Conservation (phyloP, 2,113 vertebrate genomes). For the Anoplopoma fimbria region DNA sequence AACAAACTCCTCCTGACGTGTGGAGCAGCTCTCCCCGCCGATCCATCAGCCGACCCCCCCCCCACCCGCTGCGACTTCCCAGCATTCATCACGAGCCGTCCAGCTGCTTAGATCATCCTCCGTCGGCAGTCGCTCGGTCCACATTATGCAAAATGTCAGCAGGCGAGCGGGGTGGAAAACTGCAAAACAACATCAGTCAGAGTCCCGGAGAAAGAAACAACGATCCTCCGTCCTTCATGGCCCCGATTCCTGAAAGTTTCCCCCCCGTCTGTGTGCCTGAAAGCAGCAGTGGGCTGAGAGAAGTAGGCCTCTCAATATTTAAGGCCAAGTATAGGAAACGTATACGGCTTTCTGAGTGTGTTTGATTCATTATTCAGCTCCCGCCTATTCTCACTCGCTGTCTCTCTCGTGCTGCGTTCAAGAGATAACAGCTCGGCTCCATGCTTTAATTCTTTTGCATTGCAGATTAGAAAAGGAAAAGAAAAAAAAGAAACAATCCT, state of each 20-base stretch:
- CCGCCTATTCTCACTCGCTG: slow-evolving; percentile 53
- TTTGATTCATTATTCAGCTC: slow-evolving; percentile 83
- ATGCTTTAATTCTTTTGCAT: slow-evolving; percentile 80
- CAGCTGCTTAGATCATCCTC: slow-evolving; percentile 52
- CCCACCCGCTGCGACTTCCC: slow-evolving; percentile 15
- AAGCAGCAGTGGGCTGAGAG: slow-evolving; percentile 27
- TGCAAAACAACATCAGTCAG: slow-evolving; percentile 48
- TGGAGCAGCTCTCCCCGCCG: background rate
- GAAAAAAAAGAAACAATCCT: slow-evolving; percentile 56
- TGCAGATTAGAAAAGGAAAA: slow-evolving; percentile 72
- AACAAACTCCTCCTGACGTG: slow-evolving; percentile 21
- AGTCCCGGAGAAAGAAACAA: slow-evolving; percentile 16
- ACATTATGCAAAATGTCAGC: slow-evolving; percentile 63
- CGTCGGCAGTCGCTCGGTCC: slow-evolving; percentile 13
- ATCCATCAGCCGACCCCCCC: background rate
- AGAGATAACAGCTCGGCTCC: slow-evolving; percentile 73
- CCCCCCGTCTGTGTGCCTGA: slow-evolving; percentile 36
- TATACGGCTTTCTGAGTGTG: slow-evolving; percentile 51
- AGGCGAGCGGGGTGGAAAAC: slow-evolving; percentile 19
- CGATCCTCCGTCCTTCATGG: slow-evolving; percentile 18
- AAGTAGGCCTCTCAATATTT: slow-evolving; percentile 73
- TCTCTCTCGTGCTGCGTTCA: slow-evolving; percentile 55
- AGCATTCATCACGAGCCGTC: slow-evolving; percentile 58
- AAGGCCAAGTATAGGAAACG: slow-evolving; percentile 72
- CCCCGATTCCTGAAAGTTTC: slow-evolving; percentile 34